Evolutionary conservation across 2,113 vertebrate genomes (phyloP), one percentile per base, ranked within the genome.

Genomic region (Narcine bancroftii): DNA sequence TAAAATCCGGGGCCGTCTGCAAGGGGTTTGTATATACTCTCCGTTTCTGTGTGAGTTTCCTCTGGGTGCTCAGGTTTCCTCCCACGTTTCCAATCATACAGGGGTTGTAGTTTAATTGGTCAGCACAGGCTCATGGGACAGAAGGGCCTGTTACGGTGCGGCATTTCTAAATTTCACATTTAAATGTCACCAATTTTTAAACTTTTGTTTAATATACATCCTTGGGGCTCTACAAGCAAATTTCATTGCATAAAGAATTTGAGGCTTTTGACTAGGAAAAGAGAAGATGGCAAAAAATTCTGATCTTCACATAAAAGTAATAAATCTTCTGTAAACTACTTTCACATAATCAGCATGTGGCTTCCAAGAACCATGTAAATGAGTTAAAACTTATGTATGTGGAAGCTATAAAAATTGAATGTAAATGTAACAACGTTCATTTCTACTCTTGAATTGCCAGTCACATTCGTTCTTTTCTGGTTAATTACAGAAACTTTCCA

Each of bases 321-420:
- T 6, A 76, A 42, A 24, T 42, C 75, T 6, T 76, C 17, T 45
- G 72, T 3, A 75, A 36, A 75, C 36, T 36, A 75, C 42, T 75
- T 75, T 75, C 73, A 75, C 36, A 75, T 66, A 66, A 76, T 76
- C 75, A 77, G 75, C 39, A 42, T 42, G 75, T 77, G 39, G 75
- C 45, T 77, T 77, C 75, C 75, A 77, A 45, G 39, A 77, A 45
- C 5, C 17, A 42, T 42, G 45, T 21, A 77, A 45, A 77, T 39
- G 19, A 77, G 36, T 17, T 42, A 42, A 45, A 21, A 45, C 36
- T 77, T 39, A 5, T 24, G 39, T 77, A 39, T 77, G 75, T 77
- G 7, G 45, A 45, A 77, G 39, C 39, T 7, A 19, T 42, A 21
- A 21, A 77, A 42, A 17, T 45, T 77, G 72, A 42, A 6, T 21